Evolutionary conservation across 2,113 vertebrate species (phyloP).

Genomic region (Lophura nycthemera): DNA sequence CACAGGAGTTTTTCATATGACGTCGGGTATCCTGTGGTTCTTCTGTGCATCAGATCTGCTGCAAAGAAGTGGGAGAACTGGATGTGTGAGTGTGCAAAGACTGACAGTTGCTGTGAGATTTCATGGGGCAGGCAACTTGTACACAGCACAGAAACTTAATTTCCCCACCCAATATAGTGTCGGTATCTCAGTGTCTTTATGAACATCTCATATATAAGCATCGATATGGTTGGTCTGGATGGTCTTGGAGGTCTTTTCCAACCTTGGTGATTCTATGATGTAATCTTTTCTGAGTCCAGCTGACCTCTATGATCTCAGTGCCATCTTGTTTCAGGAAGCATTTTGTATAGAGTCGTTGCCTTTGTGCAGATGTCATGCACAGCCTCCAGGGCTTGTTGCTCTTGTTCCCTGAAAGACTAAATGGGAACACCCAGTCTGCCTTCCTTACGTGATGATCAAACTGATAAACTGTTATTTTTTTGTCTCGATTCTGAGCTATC

Average conservation of each 20-base stretch:
- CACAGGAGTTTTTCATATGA: background rate
- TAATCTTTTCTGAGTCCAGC: background rate
- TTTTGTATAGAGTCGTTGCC: background rate
- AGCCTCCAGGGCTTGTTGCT: background rate
- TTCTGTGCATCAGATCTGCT: background rate
- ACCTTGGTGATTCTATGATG: too few relatives aligned
- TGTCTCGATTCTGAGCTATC: conserved; percentile 15
- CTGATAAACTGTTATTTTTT: conserved; percentile 26
- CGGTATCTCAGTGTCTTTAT: background rate
- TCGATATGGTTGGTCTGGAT: too few relatives aligned
- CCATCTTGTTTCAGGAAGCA: background rate
- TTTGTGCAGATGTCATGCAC: background rate
- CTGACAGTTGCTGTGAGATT: rapidly evolving
- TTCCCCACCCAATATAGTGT: background rate
- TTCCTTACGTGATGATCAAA: conserved; percentile 9
- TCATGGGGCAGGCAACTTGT: background rate
- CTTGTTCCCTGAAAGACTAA: background rate
- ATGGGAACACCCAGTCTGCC: background rate
- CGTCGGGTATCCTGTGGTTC: background rate
- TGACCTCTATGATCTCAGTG: background rate
- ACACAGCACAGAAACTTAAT: rapidly evolving
- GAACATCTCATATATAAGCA: background rate
- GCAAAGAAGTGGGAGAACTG: background rate
- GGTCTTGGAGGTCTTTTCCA: too few relatives aligned
- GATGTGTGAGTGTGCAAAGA: background rate